Base-by-base conservation (phyloP, 2,797 vertebrate genomes). In the Coracias cyanogaster region DNA sequence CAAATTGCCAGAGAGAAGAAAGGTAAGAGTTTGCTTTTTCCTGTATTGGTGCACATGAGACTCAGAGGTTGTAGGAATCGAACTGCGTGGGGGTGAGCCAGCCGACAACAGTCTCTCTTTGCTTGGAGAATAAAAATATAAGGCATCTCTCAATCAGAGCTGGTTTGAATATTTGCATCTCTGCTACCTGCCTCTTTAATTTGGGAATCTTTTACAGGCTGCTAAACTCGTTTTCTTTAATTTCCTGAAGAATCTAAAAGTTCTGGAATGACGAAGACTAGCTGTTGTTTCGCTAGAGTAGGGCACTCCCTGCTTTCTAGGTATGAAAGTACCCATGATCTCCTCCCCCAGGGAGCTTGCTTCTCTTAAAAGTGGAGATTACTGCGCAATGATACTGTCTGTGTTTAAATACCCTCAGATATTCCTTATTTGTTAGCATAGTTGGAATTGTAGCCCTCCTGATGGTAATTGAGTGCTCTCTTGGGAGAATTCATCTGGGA, bases 1-100 rank as follows among this genome's bases (percentile, higher is more conserved):
- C 98, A 97, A 93, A 99, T 99, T 6, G 99, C 99, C 96, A 98
- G 98, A 43, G 99, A 99, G 86, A 98, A 98, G 92, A 99, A 99
- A 98, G 99, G 99, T 99, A 81, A 97, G 93, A 46, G 43, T 72
- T 61, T 16, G 24, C n/a, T 57, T 89, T 76, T 90, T 78, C 61
- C 35, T 86, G 6, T 15, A 1, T 43, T 83, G 12, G 43, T 90
- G n/a, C 21, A 7, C 4, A 1, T 28, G 35, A 73, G 29, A 28
- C 31, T 69, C 4, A 1, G 41, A 57, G 29, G 19, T 46, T 1
- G 1, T 7, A 69, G 33, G n/a, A 85, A 25, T 28, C 6, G 72
- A 57, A 67, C 16, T n/a, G 5, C 9, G 31, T 6, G 17, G 39
- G 29, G 5, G 5, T 33, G 16, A 78, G 16, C 12, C 57, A 71